phyloP scores from a whole-genome alignment of 2,113 vertebrate species.

The Cyrtonyx montezumae region DNA sequence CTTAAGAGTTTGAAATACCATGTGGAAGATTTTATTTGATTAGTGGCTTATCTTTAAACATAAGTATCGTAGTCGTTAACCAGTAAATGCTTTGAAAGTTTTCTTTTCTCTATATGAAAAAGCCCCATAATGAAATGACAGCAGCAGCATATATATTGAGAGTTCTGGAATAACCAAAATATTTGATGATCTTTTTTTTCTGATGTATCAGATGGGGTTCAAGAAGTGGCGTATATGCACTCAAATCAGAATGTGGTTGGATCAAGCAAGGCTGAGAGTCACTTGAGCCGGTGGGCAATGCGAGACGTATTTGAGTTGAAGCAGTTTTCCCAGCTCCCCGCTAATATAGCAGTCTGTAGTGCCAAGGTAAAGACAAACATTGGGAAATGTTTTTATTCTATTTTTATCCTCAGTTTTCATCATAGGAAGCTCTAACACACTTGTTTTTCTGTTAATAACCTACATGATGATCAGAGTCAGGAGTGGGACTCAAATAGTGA shows the following conservation, averaged over 20 bases:
- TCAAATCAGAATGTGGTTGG: slow-evolving; percentile 95
- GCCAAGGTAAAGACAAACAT: slow-evolving; percentile 80
- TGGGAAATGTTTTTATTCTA: slow-evolving; percentile 14
- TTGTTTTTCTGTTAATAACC: slow-evolving; percentile 18
- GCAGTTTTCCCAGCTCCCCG: slow-evolving; percentile 92
- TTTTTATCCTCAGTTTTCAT: slow-evolving; percentile 35
- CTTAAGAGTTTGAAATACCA: neutral
- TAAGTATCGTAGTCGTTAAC: neutral
- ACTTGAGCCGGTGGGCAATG: slow-evolving; percentile 87
- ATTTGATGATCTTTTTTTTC: neutral
- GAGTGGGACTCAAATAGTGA: neutral
- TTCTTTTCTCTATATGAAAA: neutral
- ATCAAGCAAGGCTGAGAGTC: slow-evolving; percentile 92
- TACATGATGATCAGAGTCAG: slow-evolving; percentile 36
- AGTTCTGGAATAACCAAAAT: neutral
- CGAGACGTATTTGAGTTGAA: slow-evolving; percentile 89
- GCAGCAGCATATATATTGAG: neutral
- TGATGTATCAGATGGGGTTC: slow-evolving; percentile 80
- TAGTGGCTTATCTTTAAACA: neutral
- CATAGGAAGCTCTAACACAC: neutral
- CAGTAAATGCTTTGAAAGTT: neutral
- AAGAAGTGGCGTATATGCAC: slow-evolving; percentile 89
- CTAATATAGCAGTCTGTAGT: slow-evolving; percentile 82
- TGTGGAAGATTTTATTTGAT: neutral
- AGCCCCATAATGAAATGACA: neutral